These are phyloP conservation scores for Lethenteron camtschaticum DNA, from an alignment of 2,113 vertebrate genomes.

Conservation along the genomic window DNA sequence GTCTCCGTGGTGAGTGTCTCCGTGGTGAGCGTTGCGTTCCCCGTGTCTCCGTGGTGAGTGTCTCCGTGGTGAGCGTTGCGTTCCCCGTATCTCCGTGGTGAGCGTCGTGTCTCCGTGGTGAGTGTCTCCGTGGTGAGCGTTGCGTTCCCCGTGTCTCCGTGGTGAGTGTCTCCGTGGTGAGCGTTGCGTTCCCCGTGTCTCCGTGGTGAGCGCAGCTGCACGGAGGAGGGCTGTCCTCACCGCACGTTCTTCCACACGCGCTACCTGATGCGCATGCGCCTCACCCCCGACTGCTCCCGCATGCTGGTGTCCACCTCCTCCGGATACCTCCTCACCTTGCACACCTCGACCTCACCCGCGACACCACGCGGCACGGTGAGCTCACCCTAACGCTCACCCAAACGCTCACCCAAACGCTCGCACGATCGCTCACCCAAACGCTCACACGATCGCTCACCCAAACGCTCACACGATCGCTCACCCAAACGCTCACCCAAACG, in stretches of 20 bases:
- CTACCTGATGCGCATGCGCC: constrained; percentile 90
- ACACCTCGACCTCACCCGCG: constrained; percentile 69
- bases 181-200: neutral
- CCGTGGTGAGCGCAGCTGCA: constrained; percentile 34
- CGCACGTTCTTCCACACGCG: constrained; percentile 98
- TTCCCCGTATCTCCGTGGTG: no score
- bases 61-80: no score
- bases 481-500: no score
- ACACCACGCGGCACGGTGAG: neutral
- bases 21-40: no score
- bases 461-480: no score
- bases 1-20: no score
- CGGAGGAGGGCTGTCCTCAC: constrained; percentile 88
- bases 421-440: neutral
- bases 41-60: no score
- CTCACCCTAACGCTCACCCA: neutral
- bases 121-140: no score
- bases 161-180: no score
- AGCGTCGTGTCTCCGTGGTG: no score
- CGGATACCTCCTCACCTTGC: constrained; percentile 86
- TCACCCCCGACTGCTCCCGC: constrained; percentile 93
- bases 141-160: no score
- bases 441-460: neutral
- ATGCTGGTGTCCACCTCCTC: constrained; percentile 98
- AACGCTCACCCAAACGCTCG: neutral